phyloP scores from a whole-genome alignment of 2,888 invertebrate genomes.

The Ichneumon xanthorius region DNA sequence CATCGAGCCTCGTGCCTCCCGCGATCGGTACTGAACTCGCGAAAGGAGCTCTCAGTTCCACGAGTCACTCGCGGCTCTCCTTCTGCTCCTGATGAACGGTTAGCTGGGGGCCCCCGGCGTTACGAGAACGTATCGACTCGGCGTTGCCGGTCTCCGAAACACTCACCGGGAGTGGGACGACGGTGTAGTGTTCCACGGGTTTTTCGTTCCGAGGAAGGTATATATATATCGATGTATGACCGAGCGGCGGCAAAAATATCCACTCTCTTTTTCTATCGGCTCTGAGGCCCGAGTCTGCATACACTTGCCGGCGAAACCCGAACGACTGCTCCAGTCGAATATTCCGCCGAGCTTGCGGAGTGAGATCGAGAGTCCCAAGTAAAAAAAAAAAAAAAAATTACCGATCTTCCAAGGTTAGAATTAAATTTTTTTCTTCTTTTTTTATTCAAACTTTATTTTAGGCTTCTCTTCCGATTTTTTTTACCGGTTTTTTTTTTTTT shows the following conservation, averaged over 20 bases:
- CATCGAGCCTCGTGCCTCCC: conserved; percentile 75
- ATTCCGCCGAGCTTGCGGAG: conserved; percentile 60
- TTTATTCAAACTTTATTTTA: not conserved
- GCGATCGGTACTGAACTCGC: conserved; percentile 74
- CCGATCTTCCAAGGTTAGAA: not conserved
- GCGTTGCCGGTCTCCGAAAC: conserved; percentile 19
- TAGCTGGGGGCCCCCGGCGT: conserved; percentile 56
- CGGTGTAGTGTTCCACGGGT: conserved; percentile 41
- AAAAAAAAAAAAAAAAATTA: not conserved
- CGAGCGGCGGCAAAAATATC: conserved; percentile 15
- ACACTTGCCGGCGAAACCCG: not conserved
- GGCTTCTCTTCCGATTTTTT: not conserved
- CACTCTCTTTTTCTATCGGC: conserved; percentile 40
- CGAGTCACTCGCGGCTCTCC: conserved; percentile 42
- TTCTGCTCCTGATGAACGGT: conserved; percentile 65
- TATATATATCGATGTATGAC: conserved; percentile 7
- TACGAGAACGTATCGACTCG: conserved; percentile 52
- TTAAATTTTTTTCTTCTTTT: not conserved
- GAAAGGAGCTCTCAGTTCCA: conserved; percentile 60
- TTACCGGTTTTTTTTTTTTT: not conserved
- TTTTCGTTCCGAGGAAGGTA: conserved; percentile 4
- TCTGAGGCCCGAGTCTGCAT: not conserved
- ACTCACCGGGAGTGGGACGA: conserved; percentile 57
- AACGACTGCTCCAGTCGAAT: not conserved
- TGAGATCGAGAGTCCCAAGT: conserved; percentile 76